Evolutionary conservation across 2,113 vertebrate species (phyloP), one percentile per base, ranked within the genome.

Genomic region (Chroicocephalus ridibundus): DNA sequence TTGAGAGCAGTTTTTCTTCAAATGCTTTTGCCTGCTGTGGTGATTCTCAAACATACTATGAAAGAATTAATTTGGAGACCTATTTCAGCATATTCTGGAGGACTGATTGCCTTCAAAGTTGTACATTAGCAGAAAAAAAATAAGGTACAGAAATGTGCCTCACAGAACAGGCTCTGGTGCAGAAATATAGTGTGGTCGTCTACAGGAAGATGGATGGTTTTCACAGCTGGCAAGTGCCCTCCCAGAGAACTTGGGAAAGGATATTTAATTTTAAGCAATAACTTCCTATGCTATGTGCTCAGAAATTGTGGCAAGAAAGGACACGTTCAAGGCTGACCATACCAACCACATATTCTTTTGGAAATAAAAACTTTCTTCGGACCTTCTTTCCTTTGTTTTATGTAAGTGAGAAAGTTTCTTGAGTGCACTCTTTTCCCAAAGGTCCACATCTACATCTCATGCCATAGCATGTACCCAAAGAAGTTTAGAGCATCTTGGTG

Each of bases 1-100:
- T 49, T 69, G 62, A 90, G 68, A 86, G 68, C 44, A 70, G 54
- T 42, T 95, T 93, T 93, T 85, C 95, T 74, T 66, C 76, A 96
- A 86, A 90, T 42, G 71, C n/a, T 92, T 90, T 90, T 90, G 54
- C 68, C 82, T 88, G 44, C 88, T 90, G 71, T 6, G 11, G 68
- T 83, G 88, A 86, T 80, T 90, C 85, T 96, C 62, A 88, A 96
- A 90, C 52, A 55, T 1, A 42, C 68, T 70, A 92, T 13, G 58
- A 85, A 88, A 54, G 58, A 81, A 69, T 58, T 95, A 54, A 92
- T 92, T 71, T 92, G 46, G 64, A 96, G 90, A 72, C 42, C 76
- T 90, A 88, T 86, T 96, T 93, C 79, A 90, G 76, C 44, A 14
- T 49, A 69, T 64, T 82, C 74, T 52, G 22, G 44, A 93, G 54